phyloP scores from a whole-genome alignment of 1,140 invertebrate species.

The Ceratosolen fusciceps region DNA sequence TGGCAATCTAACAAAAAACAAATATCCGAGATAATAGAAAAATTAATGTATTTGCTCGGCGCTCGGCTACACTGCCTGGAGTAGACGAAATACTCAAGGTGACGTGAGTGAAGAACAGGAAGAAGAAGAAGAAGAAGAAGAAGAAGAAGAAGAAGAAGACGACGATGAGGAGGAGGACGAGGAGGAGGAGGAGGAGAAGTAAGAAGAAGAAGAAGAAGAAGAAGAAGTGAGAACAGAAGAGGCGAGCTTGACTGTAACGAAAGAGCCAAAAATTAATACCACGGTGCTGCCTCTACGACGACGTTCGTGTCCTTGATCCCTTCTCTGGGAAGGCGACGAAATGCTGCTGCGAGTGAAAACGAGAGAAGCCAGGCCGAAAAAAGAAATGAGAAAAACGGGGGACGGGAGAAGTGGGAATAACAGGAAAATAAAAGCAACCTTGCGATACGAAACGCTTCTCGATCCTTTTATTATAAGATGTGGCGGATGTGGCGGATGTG shows the following conservation, averaged over 20 bases:
- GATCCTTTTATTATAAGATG: not conserved
- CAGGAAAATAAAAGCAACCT: conserved; percentile 7
- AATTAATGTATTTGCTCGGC: not conserved
- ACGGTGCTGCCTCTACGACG: not conserved
- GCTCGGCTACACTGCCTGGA: not conserved
- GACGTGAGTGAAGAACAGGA: not conserved
- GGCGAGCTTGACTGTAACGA: not conserved
- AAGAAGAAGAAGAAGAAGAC: not conserved
- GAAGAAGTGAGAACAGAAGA: not conserved
- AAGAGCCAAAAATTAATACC: conserved; percentile 13
- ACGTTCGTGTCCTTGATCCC: conserved; percentile 52
- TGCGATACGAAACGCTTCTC: not conserved
- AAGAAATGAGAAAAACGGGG: conserved; percentile 4
- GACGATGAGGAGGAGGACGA: not conserved
- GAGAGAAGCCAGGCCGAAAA: not conserved
- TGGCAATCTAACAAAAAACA: not conserved
- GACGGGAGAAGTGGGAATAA: not conserved
- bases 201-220: not conserved
- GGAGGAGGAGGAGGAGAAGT: not conserved
- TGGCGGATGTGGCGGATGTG: too few species aligned
- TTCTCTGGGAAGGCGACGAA: conserved; percentile 50
- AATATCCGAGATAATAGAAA: not conserved
- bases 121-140: not conserved
- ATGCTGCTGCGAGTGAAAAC: conserved; percentile 2
- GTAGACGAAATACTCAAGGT: conserved; percentile 21